Conservation (phyloP, 92 coral and sea anemone species). For the Diadumene lineata region DNA sequence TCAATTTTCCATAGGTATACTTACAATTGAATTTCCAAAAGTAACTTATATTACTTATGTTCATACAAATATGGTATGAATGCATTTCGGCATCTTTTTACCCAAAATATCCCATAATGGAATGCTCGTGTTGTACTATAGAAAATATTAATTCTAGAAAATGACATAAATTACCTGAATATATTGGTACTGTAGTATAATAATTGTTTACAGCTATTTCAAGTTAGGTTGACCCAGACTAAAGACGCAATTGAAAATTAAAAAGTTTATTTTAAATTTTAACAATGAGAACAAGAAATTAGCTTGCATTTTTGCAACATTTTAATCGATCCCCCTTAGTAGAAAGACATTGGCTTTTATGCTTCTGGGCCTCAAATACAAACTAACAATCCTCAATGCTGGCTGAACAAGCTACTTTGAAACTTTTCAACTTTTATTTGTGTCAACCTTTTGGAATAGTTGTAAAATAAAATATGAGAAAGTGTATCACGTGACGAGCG, state of each 20-base stretch:
- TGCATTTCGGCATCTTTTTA: not conserved
- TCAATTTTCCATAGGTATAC: too few species aligned
- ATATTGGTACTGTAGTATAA: not conserved
- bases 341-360: too few species aligned
- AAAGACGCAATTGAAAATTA: too few species aligned
- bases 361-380: too few species aligned
- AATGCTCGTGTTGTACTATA: not conserved
- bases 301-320: too few species aligned
- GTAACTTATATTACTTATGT: not conserved
- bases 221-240: not conserved
- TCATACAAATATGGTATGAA: not conserved
- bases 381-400: too few species aligned
- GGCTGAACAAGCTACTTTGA: too few species aligned
- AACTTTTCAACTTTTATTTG: not conserved
- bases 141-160: not conserved
- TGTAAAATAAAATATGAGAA: not conserved
- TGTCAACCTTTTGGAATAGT: not conserved
- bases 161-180: not conserved
- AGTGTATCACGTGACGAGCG: constrained; percentile 17
- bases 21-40: too few species aligned
- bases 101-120: constrained; percentile 11
- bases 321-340: too few species aligned
- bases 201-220: not conserved
- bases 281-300: too few species aligned
- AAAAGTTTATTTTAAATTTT: too few species aligned